phyloP scores from a whole-genome alignment of 2,113 vertebrate genomes.

The Antechinus stuartii region DNA sequence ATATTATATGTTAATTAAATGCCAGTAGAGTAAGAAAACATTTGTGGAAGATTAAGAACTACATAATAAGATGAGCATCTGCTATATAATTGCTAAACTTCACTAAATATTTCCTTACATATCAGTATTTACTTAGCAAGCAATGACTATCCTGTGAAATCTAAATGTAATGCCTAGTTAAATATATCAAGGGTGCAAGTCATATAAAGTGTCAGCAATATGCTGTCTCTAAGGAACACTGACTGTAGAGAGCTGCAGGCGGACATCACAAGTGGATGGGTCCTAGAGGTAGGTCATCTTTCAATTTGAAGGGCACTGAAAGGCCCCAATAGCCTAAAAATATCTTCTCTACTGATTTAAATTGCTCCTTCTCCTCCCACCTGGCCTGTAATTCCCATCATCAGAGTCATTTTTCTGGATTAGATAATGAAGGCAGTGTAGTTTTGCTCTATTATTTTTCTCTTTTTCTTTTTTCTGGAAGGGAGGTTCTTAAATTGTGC shows the following conservation, averaged over 20 bases:
- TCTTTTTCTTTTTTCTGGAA: neutral
- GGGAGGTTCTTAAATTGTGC: constrained; percentile 11
- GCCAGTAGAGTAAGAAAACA: constrained; percentile 77
- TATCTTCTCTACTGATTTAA: constrained; percentile 24
- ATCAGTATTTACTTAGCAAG: constrained; percentile 85
- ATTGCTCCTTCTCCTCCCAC: constrained; percentile 8
- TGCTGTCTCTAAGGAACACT: constrained; percentile 77
- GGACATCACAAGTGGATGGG: constrained; percentile 58
- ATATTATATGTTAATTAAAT: constrained; percentile 83
- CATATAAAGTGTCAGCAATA: constrained; percentile 83
- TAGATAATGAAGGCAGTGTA: constrained; percentile 26
- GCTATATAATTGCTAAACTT: constrained; percentile 82
- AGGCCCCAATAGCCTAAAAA: constrained; percentile 37
- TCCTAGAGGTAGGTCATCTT: constrained; percentile 48
- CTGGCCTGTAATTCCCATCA: constrained; percentile 47
- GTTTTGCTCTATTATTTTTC: neutral
- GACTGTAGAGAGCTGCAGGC: constrained; percentile 71
- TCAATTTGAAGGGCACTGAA: neutral
- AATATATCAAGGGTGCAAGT: constrained; percentile 83
- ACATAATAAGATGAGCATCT: constrained; percentile 80
- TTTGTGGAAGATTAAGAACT: constrained; percentile 81
- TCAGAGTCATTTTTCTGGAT: constrained; percentile 6
- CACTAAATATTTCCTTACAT: constrained; percentile 85
- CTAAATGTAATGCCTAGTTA: constrained; percentile 86
- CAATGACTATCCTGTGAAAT: constrained; percentile 84